phyloP scores from a whole-genome alignment of 2,888 invertebrate species.

The Caenorhabditis auriculariae region DNA sequence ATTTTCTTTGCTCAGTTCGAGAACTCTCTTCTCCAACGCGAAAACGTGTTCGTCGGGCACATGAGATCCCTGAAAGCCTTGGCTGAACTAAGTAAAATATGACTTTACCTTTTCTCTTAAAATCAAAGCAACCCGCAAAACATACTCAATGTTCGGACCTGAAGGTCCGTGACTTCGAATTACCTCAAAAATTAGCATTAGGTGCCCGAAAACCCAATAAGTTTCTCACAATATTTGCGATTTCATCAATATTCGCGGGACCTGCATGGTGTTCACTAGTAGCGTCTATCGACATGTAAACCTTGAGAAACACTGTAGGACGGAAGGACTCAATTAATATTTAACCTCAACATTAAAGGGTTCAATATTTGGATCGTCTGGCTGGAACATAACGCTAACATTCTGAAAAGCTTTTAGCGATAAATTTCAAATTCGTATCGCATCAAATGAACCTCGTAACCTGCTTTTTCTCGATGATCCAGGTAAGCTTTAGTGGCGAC shows the following conservation, averaged over 20 bases:
- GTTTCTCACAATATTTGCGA: slow-evolving; percentile 70
- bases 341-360: slow-evolving; percentile 12
- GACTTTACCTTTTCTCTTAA: slow-evolving; percentile 22
- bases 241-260: slow-evolving; percentile 75
- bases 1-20: slow-evolving; percentile 23
- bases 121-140: slow-evolving; percentile 69
- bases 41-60: slow-evolving; percentile 49
- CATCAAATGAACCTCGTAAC: slow-evolving; percentile 73
- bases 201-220: not conserved
- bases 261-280: slow-evolving; percentile 79
- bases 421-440: not conserved
- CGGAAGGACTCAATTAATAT: not conserved
- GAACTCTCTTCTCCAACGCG: slow-evolving; percentile 37
- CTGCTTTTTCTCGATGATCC: slow-evolving; percentile 88
- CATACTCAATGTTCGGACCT: slow-evolving; percentile 87
- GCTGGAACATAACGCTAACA: slow-evolving; percentile 74
- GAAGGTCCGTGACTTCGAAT: slow-evolving; percentile 77
- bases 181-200: slow-evolving; percentile 70
- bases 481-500: slow-evolving; percentile 77
- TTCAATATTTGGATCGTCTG: slow-evolving; percentile 63
- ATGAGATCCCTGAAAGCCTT: slow-evolving; percentile 38
- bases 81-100: not conserved
- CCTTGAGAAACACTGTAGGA: not conserved
- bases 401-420: slow-evolving; percentile 11
- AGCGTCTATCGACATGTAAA: slow-evolving; percentile 16